Conservation (phyloP, 2,888 invertebrate species). For the Athetis lepigone region DNA sequence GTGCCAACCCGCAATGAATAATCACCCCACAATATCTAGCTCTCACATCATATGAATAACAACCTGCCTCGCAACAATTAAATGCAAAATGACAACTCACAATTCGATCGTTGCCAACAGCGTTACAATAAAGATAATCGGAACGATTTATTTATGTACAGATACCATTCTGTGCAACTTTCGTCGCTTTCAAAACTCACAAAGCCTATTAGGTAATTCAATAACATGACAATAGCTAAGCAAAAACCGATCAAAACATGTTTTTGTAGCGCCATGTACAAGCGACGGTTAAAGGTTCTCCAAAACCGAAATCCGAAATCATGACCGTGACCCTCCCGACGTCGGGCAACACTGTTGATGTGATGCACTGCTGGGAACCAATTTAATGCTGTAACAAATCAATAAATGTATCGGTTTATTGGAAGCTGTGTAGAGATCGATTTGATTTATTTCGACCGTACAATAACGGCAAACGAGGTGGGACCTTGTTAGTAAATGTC, state of each 20-base stretch:
- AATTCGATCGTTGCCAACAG: conserved; percentile 29
- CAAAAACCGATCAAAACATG: conserved; percentile 71
- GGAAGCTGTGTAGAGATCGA: conserved; percentile 88
- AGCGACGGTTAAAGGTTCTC: conserved; percentile 67
- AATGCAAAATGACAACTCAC: conserved; percentile 44
- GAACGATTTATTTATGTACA: conserved; percentile 59
- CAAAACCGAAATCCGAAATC: conserved; percentile 71
- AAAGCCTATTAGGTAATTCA: conserved; percentile 71
- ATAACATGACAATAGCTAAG: conserved; percentile 68
- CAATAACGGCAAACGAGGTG: conserved; percentile 82
- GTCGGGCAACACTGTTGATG: conserved; percentile 75
- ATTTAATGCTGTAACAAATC: conserved; percentile 90
- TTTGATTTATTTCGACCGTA: conserved; percentile 87
- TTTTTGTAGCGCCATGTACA: conserved; percentile 70
- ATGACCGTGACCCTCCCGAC: conserved; percentile 77
- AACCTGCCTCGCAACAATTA: conserved; percentile 52
- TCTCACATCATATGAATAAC: conserved; percentile 54
- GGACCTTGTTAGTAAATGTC: conserved; percentile 89
- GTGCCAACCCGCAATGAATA: conserved; percentile 72
- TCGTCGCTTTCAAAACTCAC: conserved; percentile 59
- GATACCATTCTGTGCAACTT: conserved; percentile 61
- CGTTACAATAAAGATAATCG: conserved; percentile 56
- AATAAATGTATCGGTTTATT: conserved; percentile 91
- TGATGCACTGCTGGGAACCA: conserved; percentile 88
- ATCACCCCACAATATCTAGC: conserved; percentile 63